phyloP scores from a whole-genome alignment of 2,797 vertebrate genomes.

The Apogon talboti region DNA sequence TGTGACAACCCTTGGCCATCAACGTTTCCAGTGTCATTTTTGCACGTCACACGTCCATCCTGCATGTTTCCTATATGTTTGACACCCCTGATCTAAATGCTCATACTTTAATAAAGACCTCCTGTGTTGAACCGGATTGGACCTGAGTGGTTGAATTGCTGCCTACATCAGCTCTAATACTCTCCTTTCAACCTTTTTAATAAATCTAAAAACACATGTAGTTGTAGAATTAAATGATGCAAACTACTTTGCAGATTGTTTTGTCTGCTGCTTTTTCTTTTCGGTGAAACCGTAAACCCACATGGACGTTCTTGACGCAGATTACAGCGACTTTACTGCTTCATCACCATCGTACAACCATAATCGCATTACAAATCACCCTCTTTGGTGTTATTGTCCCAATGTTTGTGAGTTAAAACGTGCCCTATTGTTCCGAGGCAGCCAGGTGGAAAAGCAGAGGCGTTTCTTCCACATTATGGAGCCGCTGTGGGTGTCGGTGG shows the following conservation, averaged over 20 bases:
- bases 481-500: slow-evolving; percentile 55
- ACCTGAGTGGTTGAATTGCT: too few relatives aligned
- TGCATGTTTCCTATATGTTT: too few relatives aligned
- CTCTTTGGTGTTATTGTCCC: slow-evolving; percentile 43
- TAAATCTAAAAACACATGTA: slow-evolving; percentile 11
- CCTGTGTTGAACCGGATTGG: too few relatives aligned
- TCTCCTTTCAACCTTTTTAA: slow-evolving; percentile 13
- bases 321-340: slow-evolving; percentile 46
- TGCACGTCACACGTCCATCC: too few relatives aligned
- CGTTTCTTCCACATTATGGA: slow-evolving; percentile 52
- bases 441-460: slow-evolving; percentile 59
- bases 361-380: slow-evolving; percentile 46
- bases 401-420: slow-evolving; percentile 26
- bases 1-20: too few relatives aligned
- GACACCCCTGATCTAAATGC: too few relatives aligned
- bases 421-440: slow-evolving; percentile 60
- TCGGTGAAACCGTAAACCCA: slow-evolving; percentile 29
- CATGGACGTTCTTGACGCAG: slow-evolving; percentile 30
- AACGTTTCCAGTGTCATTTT: too few relatives aligned
- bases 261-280: slow-evolving; percentile 24
- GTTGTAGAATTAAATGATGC: slow-evolving; percentile 27
- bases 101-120: too few relatives aligned
- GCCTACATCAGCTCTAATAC: too few relatives aligned
- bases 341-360: slow-evolving; percentile 28
- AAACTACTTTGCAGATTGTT: slow-evolving; percentile 52